Evolutionary conservation across 2,888 invertebrate genomes (phyloP), one percentile per base, ranked within the genome.

Genomic region (Eilema depressum): DNA sequence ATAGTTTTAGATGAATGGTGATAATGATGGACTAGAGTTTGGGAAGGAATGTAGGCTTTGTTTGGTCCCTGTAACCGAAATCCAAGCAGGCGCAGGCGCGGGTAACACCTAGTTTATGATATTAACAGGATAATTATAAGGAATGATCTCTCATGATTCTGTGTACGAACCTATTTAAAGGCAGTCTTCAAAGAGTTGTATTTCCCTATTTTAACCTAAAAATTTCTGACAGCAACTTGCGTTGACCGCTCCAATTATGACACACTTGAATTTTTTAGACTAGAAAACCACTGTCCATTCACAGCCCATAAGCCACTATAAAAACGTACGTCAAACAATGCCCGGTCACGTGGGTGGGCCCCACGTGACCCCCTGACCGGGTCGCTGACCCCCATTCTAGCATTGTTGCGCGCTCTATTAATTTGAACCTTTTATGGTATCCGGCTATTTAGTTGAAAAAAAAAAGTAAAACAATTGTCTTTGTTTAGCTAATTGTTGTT

Each of bases 341-440:
- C 69, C 20, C 53, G 71, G 65, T 73, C 68, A 78, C 78, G 74
- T 79, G 65, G 71, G 73, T 77, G 78, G 79, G 80, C 82, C 85
- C 83, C 83, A 85, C 81, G 84, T 88, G 93, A 91, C 93, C 93
- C 88, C 89, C 86, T 92, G 93, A 91, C 91, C 90, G 88, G 93
- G 92, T 83, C 92, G 78, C 77, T 79, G 92, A 89, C 91, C 93
- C 80, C 74, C 65, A 73, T 77, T 74, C 79, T 75, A 75, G 80
- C 76, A 86, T 87, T 86, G 86, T 87, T 79, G 78, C 74, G 84
- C 79, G 83, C 85, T 86, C 91, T 90, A 91, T 88, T 90, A 91
- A 90, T 88, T 88, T 83, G 81, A 85, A 75, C 78, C 83, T 85
- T 84, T 82, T 85, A 80, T 79, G 83, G 86, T 85, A 86, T 85